A percentile compares a stretch with the other conserved stretches of the same genome.
These are phyloP conservation scores for Cephus nigrinus DNA, from an alignment of 2,888 invertebrate genomes.

Conservation along the genomic window DNA sequence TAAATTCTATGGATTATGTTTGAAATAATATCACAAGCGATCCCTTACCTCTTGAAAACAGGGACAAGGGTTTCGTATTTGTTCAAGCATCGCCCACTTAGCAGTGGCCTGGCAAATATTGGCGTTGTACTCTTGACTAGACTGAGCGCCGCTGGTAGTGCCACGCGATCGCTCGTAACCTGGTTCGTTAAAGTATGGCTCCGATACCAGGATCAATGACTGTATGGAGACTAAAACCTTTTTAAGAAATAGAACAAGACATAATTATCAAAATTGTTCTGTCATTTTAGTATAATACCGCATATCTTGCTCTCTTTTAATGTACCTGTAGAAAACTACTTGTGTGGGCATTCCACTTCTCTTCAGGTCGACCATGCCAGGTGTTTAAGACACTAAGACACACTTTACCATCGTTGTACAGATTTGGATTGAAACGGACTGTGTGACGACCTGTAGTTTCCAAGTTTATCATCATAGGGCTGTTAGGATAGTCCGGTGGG, in stretches of 20 bases:
- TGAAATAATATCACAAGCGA: conserved; percentile 6
- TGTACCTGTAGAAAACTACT: conserved; percentile 87
- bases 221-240: conserved; percentile 93
- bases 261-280: not conserved
- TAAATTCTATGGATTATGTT: not conserved
- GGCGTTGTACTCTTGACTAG: conserved; percentile 93
- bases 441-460: conserved; percentile 91
- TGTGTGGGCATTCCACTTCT: conserved; percentile 97
- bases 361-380: conserved; percentile 96
- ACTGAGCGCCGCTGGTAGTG: conserved; percentile 87
- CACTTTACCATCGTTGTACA: conserved; percentile 95
- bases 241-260: conserved; percentile 12
- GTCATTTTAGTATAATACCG: not conserved
- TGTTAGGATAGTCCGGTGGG: conserved; percentile 84
- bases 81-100: conserved; percentile 97
- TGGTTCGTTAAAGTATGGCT: conserved; percentile 96
- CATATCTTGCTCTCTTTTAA: not conserved
- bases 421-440: conserved; percentile 92
- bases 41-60: conserved; percentile 85
- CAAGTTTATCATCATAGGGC: conserved; percentile 90
- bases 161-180: conserved; percentile 92
- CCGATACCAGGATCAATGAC: conserved; percentile 90
- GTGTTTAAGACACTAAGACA: conserved; percentile 96
- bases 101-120: conserved; percentile 95
- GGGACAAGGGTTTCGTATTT: conserved; percentile 87